Evolutionary conservation across 2,888 invertebrate genomes (phyloP).

Genomic region (Eudasyphora cyanicolor): DNA sequence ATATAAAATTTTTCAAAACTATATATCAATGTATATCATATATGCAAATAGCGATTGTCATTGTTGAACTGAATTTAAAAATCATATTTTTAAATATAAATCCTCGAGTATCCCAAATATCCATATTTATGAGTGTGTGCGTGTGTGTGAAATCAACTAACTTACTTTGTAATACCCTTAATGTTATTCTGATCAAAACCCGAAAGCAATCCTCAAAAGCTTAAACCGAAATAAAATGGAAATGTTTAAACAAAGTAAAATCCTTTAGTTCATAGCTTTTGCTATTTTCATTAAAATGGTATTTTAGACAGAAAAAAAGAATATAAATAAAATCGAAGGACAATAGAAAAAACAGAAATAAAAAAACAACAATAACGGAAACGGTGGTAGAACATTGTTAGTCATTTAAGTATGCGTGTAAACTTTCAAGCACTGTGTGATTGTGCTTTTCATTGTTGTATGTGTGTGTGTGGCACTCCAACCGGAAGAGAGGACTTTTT

Average conservation of each 20-base stretch:
- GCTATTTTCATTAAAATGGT: background rate
- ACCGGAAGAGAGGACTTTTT: background rate
- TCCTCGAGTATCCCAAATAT: background rate
- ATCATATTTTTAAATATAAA: background rate
- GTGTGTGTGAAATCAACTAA: background rate
- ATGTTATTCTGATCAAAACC: slow-evolving; percentile 3
- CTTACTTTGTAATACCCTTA: slow-evolving; percentile 7
- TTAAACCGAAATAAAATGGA: slow-evolving; percentile 3
- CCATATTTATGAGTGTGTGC: background rate
- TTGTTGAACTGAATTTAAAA: too few relatives aligned
- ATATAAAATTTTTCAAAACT: too few relatives aligned
- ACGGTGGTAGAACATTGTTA: slow-evolving; percentile 41
- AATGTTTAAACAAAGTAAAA: slow-evolving; percentile 17
- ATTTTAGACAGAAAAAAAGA: slow-evolving; percentile 32
- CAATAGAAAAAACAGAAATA: background rate
- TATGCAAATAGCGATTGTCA: too few relatives aligned
- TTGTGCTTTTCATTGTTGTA: background rate
- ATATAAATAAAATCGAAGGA: background rate
- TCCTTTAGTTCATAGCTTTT: slow-evolving; percentile 40
- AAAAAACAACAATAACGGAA: background rate
- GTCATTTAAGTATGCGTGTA: slow-evolving; percentile 59
- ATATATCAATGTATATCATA: too few relatives aligned
- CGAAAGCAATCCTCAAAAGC: background rate
- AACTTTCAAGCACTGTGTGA: slow-evolving; percentile 53
- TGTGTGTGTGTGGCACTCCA: too few relatives aligned